phyloP scores from a whole-genome alignment of 2,113 vertebrate species.

The Notothenia coriiceps region DNA sequence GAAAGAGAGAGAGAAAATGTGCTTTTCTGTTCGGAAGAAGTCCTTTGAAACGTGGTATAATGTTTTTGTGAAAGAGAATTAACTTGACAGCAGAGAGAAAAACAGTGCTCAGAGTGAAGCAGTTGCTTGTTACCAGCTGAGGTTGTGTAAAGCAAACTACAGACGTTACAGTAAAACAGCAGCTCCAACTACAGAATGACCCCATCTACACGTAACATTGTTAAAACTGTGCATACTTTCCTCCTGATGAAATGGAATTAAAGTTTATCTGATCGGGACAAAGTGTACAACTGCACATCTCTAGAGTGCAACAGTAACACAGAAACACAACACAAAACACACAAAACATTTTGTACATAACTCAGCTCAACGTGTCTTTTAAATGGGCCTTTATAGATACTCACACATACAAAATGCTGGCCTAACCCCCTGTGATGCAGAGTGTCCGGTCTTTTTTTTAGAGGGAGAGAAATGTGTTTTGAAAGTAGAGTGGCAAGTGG shows the following conservation, averaged over 20 bases:
- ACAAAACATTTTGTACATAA: slow-evolving; percentile 36
- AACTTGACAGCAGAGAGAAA: slow-evolving; percentile 61
- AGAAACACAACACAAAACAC: slow-evolving; percentile 14
- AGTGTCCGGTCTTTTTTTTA: slow-evolving; percentile 67
- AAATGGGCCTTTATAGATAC: slow-evolving; percentile 59
- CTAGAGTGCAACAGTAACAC: slow-evolving; percentile 36
- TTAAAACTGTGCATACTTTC: neutral
- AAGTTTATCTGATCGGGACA: slow-evolving; percentile 13
- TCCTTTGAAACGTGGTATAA: slow-evolving; percentile 62
- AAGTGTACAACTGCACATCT: slow-evolving; percentile 26
- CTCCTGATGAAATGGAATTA: slow-evolving; percentile 19
- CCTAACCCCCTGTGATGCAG: slow-evolving; percentile 65
- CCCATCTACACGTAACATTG: slow-evolving; percentile 33
- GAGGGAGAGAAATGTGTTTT: slow-evolving; percentile 80
- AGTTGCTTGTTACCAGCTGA: slow-evolving; percentile 64
- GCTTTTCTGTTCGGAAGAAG: slow-evolving; percentile 57
- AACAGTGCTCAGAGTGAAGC: slow-evolving; percentile 55
- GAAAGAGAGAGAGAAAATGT: slow-evolving; percentile 34
- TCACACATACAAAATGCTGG: slow-evolving; percentile 57
- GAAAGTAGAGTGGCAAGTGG: slow-evolving; percentile 84
- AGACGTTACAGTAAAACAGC: slow-evolving; percentile 46
- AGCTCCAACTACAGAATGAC: slow-evolving; percentile 49
- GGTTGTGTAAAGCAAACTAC: slow-evolving; percentile 63
- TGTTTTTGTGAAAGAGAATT: slow-evolving; percentile 53
- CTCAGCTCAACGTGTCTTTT: slow-evolving; percentile 28